phyloP scores from a whole-genome alignment of 2,797 vertebrate species.

The Fratercula arctica region DNA sequence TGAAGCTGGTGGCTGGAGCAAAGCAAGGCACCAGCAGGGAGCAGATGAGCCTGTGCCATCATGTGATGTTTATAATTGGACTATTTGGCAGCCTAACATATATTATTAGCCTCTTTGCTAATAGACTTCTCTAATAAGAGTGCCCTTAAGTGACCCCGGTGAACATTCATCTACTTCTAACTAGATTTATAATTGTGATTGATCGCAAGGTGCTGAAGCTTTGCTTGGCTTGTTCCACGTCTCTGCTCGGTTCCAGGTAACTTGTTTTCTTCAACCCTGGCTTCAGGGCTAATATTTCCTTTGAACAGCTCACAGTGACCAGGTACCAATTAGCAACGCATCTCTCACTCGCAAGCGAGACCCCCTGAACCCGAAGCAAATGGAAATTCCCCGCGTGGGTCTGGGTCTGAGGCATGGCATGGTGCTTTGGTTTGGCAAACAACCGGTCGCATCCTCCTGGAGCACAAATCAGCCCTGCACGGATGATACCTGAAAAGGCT shows the following conservation, averaged over 20 bases:
- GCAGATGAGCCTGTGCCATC: neutral
- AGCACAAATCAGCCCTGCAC: neutral
- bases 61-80: slow-evolving; percentile 22
- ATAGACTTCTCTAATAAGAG: slow-evolving; percentile 30
- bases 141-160: neutral
- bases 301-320: neutral
- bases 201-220: neutral
- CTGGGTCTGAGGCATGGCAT: accelerated
- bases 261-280: neutral
- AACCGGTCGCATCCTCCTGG: accelerated
- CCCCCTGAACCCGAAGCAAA: neutral
- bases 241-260: accelerated
- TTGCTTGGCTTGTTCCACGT: neutral
- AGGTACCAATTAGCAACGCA: neutral
- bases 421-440: neutral
- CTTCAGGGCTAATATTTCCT: neutral
- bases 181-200: neutral
- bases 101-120: slow-evolving; percentile 28
- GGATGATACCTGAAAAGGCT: neutral
- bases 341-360: accelerated
- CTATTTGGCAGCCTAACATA: slow-evolving; percentile 13
- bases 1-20: neutral
- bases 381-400: no score
- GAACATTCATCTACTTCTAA: neutral
- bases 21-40: neutral